Evolutionary conservation across 92 coral and sea anemone genomes (phyloP), one percentile per base, ranked within the genome.

Genomic region (Zoanthus sociatus): DNA sequence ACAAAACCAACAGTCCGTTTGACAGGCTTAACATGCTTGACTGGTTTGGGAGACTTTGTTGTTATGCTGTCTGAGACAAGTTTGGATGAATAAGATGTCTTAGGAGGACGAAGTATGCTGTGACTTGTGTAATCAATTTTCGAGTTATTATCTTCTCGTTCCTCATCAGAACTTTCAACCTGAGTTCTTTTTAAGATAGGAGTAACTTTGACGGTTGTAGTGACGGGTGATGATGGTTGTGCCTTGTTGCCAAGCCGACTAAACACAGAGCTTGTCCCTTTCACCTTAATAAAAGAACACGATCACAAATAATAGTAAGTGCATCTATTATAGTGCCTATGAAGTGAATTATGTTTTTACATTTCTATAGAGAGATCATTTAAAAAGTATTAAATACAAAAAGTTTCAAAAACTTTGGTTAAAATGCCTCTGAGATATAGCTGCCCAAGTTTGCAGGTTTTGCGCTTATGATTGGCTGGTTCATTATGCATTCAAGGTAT

Each of bases 1-100:
- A 81, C 85, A 14, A 81, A 46, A 63, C 85, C 85, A 64, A 81
- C 85, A 44, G 85, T 66, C 45, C 85, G 53, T 26, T 81, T 81
- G 46, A 66, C 85, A 18, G 85, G 85, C 32, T 81, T 81, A 21
- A 81, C 85, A 42, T 81, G 85, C 13, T 81, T 67, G 44, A 81
- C 75, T 45, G 85, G 85, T 63, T 81, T 81, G 14, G 76, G 51
- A 4, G 32, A 6, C 3, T 67, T 81, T 20, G 31, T 81, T 2
- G 21, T 13, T 50, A 60, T 42, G 54, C 32, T 78, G 73, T 78
- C 84, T 78, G 84, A 78, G 45, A 55, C 54, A 0, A 81, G 85
- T 81, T 67, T 66, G 26, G 75, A 45, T 61, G 84, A 61, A 61
- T 60, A n/a, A 8, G 84, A 61, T 45, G 85, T 4, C 46, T 81